phyloP scores from a whole-genome alignment of 2,797 vertebrate genomes.

The Epinephelus coioides region DNA sequence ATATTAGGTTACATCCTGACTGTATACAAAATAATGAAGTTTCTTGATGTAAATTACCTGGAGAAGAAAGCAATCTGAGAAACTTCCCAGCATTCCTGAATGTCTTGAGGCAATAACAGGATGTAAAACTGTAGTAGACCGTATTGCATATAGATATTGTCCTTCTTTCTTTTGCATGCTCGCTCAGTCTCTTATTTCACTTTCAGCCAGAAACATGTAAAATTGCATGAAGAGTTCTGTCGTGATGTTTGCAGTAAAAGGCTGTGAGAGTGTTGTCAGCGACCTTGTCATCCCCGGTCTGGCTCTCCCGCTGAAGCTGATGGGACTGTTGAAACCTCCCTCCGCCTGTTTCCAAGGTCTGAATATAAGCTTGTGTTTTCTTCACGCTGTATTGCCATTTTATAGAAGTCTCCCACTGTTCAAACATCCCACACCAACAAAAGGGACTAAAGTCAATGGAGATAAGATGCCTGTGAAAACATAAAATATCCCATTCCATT shows the following conservation, averaged over 20 bases:
- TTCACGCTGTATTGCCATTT: neutral
- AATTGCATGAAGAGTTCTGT: conserved; percentile 20
- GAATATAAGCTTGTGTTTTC: conserved; percentile 13
- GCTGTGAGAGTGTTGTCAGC: conserved; percentile 40
- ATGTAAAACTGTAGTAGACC: conserved; percentile 7
- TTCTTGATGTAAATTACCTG: neutral
- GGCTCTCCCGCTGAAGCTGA: conserved; percentile 12
- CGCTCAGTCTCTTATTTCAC: neutral
- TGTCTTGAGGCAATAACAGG: neutral
- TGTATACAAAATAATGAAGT: neutral
- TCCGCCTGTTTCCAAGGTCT: conserved; percentile 19
- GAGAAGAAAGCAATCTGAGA: neutral
- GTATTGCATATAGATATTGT: conserved; percentile 9
- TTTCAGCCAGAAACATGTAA: neutral
- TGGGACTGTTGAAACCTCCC: conserved; percentile 12
- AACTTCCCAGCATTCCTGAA: neutral
- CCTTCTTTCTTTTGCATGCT: neutral
- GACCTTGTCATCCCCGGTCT: conserved; percentile 50
- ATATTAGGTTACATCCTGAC: neutral
- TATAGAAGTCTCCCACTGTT: conserved; percentile 1
- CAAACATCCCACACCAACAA: conserved; percentile 8
- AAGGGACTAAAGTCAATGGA: neutral
- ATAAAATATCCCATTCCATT: neutral
- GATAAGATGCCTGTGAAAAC: conserved; percentile 8
- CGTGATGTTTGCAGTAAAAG: conserved; percentile 26